Evolutionary conservation across 2,888 invertebrate species (phyloP), one percentile per base, ranked within the genome.

Genomic region (Philereme transversata): DNA sequence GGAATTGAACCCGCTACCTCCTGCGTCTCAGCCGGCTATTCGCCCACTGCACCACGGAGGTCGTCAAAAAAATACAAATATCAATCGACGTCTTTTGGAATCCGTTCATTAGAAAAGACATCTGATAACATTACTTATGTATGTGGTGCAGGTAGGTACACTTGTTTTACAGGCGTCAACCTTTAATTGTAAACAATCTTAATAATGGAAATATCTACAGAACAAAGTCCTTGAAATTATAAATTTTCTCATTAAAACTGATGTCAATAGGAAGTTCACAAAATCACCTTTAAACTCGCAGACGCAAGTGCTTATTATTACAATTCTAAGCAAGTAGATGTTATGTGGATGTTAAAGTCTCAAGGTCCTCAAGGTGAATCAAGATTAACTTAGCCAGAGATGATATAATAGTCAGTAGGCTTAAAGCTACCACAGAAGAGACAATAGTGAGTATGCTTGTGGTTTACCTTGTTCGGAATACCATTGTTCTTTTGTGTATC

Each of bases 401-500:
- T 7, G 5, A 54, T 54, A 22, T 10, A 10, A 11, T 11, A 36
- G 46, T 38, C 35, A 7, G 45, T 36, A 52, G 5, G 41, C 33
- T 36, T 44, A 8, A 34, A 48, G 41, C 49, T 9, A 10, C 44
- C 44, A 34, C 11, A 36, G 46, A 47, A n/a, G 44, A 44, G 33
- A 3, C 36, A 10, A 33, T 47, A 57, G 51, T 56, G 10, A 48
- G 51, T 51, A 38, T 43, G 38, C 5, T 53, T 22, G 51, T 46
- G 51, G 4, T 44, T 43, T 45, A 34, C 48, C 40, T 52, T 33
- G 44, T 35, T 57, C 36, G 49, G 22, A 22, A 50, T n/a, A n/a
- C 58, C 57, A 68, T 68, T 66, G 68, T 67, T 67, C 66, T 69
- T 64, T 66, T 65, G 68, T 68, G 45, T 62, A 54, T 61, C 50